Evolutionary conservation across 2,888 invertebrate species (phyloP), one percentile per base, ranked within the genome.

Genomic region (Temnothorax ravouxi): DNA sequence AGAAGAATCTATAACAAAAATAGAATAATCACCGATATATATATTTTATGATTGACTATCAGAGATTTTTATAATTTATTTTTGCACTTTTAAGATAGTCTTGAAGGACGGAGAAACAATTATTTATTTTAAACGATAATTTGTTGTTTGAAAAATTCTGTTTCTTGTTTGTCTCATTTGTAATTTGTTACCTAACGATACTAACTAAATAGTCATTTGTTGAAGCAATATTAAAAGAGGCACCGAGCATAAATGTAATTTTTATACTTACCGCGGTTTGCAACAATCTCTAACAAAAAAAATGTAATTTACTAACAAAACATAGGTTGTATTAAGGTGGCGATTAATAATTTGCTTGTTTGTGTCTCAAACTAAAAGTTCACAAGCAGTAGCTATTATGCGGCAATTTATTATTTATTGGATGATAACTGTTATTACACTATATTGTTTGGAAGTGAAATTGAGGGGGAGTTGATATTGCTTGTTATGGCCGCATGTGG

Each of bases 1-100:
- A 8, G 34, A 54, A 62, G 81, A 88, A 84, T 88, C 85, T 67
- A 25, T 76, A 85, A 80, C 79, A 72, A 76, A 79, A 81, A 76
- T 69, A 50, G 25, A 75, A 77, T 71, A 34, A 54, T 38, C 34
- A 21, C 15, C 21, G 4, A 52, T 6, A 34, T 34, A 34, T n/a
- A 38, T 34, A 54, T 25, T 72, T 69, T 77, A 29, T 5, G 9
- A 47, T 44, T 0, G n/a, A 29, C n/a, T 66, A 67, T 50, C 67
- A 4, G 25, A 34, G 38, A 44, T 25, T 69, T 77, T 54, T 71
- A 41, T 29, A 54, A 76, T 69, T 71, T 54, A 54, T 44, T 29
- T 71, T 15, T n/a, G 1, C 52, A 0, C n/a, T 29, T 38, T 52
- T 8, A 15, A 52, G 38, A 52, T 47, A 44, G 0, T 21, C 50